A percentile compares a stretch with the other conserved stretches of the same genome.
phyloP scores from a whole-genome alignment of 1,140 invertebrate species.

The Globodera rostochiensis region DNA sequence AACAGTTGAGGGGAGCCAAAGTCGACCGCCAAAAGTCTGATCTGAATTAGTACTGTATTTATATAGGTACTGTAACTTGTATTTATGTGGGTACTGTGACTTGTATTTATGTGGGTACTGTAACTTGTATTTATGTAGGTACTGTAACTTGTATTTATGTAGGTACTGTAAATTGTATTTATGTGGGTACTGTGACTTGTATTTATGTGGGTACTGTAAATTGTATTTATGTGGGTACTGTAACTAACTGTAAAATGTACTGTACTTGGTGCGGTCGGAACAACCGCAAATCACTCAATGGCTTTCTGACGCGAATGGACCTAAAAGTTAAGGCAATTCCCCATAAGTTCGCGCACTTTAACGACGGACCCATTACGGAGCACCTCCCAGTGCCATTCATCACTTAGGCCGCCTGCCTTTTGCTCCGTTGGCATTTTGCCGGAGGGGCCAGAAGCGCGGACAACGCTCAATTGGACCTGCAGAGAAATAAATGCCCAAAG shows the following conservation, averaged over 20 bases:
- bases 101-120: not conserved
- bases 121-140: not conserved
- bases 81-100: not conserved
- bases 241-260: not conserved
- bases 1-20: conserved; percentile 56
- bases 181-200: not conserved
- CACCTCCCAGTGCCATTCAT: conserved; percentile 41
- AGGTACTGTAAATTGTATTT: not conserved
- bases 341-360: not conserved
- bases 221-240: not conserved
- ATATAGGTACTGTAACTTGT: not conserved
- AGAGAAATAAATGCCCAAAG: too few relatives aligned
- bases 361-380: conserved; percentile 46
- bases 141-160: not conserved
- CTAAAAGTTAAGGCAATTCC: not conserved
- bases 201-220: not conserved
- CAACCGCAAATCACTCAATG: conserved; percentile 44
- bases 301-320: not conserved
- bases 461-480: conserved; percentile 22
- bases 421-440: not conserved
- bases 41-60: not conserved
- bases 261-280: conserved; percentile 38
- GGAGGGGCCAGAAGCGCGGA: conserved; percentile 5
- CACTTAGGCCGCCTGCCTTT: not conserved
- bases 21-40: conserved; percentile 45